Percentiles rank a stretch among this genome's conserved stretches.
phyloP scores from a whole-genome alignment of 2,888 invertebrate genomes.

The Tillus elongatus region DNA sequence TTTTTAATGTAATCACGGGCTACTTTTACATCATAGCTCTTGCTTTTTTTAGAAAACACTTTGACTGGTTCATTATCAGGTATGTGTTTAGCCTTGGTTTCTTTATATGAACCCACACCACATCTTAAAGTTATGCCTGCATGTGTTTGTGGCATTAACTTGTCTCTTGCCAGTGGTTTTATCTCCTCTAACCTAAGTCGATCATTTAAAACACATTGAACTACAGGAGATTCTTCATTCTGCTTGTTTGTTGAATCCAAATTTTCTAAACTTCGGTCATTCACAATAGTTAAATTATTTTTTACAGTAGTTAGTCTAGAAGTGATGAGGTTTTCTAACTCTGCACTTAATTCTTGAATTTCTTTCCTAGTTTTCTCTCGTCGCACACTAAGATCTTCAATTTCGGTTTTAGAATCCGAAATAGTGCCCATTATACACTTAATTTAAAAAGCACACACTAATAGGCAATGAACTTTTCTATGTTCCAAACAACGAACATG shows the following conservation, averaged over 20 bases:
- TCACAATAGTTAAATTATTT: neutral
- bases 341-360: constrained; percentile 35
- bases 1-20: constrained; percentile 49
- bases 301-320: constrained; percentile 6
- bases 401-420: no score
- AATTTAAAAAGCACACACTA: no score
- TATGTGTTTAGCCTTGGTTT: constrained; percentile 6
- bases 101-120: no score
- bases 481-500: no score
- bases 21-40: constrained; percentile 44
- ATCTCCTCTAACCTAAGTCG: constrained; percentile 13
- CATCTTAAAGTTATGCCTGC: no score
- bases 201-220: neutral
- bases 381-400: constrained; percentile 24
- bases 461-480: no score
- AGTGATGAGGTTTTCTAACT: constrained; percentile 34
- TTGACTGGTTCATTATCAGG: constrained; percentile 9
- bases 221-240: neutral
- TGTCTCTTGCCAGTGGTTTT: constrained; percentile 5
- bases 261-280: no score
- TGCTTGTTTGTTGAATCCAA: neutral
- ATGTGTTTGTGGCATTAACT: neutral
- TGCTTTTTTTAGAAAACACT: constrained; percentile 19
- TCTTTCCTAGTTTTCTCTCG: constrained; percentile 33
- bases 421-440: no score